Base-by-base conservation (phyloP, 2,888 invertebrate genomes). In the Caenorhabditis sinica region DNA sequence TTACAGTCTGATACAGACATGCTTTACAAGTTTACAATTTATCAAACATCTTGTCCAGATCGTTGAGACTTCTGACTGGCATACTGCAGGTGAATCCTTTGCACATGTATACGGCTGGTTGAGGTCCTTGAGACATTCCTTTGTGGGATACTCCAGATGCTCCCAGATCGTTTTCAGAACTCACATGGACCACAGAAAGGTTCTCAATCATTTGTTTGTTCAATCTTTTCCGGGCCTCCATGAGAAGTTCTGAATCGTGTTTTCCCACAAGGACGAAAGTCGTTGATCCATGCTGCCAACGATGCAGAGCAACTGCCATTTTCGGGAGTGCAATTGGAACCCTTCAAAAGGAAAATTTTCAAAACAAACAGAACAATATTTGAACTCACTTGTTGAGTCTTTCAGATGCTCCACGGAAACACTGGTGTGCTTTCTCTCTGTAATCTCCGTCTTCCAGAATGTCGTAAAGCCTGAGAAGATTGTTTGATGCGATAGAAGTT, bases 401-500 rank as follows among this genome's bases (percentile, higher is more conserved):
- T 65, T 95, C 94, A 0, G 95, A 93, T 92, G 95, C 96, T 0
- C 95, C 94, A 1, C 68, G 43, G 56, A 91, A 82, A 15, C 94
- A 80, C 49, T 88, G 76, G 11, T 85, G 76, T 0, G 90, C 91
- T 33, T 74, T 82, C 17, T 94, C 93, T 9, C 93, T 92, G 92
- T 94, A 94, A 20, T 95, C 95, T 0, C 89, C 73, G 45, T 95
- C 94, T 91, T 95, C 95, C 92, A 96, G 95, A 33, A 93, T 89
- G 0, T 86, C 87, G 25, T 87, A 82, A 2, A 91, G 61, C 63
- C 96, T 94, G 40, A 96, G 94, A 20, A 97, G 94, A 94, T 97
- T 97, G 91, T 95, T 95, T 25, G 96, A 95, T 0, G 97, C 94
- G 0, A 97, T 95, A 60, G 97, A 97, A 93, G 97, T 97, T 43